phyloP scores from a whole-genome alignment of 2,797 vertebrate genomes.

The Sebastes glaucus region DNA sequence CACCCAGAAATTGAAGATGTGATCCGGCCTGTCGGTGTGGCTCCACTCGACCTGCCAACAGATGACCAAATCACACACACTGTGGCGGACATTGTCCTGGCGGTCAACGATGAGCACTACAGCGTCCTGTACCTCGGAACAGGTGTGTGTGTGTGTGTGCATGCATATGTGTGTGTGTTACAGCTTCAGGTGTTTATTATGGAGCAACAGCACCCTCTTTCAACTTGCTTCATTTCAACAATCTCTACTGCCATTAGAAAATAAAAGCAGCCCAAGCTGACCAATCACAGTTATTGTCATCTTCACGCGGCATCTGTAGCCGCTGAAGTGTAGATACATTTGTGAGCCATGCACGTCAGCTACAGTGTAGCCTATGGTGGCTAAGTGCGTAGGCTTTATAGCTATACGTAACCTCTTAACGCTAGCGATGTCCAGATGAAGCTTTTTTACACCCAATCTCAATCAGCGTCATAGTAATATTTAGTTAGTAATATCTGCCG shows the following conservation, averaged over 20 bases:
- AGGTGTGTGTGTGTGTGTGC: conserved; percentile 64
- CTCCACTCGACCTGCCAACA: conserved; percentile 81
- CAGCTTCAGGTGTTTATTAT: background rate
- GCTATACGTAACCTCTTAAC: background rate
- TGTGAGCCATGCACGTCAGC: background rate
- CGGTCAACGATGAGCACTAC: conserved; percentile 84
- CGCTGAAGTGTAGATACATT: background rate
- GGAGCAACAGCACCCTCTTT: background rate
- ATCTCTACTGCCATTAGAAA: background rate
- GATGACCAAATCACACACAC: conserved; percentile 84
- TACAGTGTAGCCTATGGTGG: background rate
- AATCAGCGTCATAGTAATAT: background rate
- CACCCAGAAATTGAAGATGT: conserved; percentile 85
- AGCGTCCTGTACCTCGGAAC: conserved; percentile 87
- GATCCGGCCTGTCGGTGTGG: conserved; percentile 80
- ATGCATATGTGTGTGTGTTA: background rate
- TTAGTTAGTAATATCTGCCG: background rate
- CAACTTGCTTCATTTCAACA: background rate
- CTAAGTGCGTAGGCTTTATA: no score
- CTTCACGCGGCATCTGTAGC: background rate
- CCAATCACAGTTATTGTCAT: background rate
- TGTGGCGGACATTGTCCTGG: conserved; percentile 80
- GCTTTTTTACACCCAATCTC: no score
- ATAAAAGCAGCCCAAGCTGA: background rate
- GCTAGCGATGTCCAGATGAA: no score